These are phyloP conservation scores for Drepana arcuata DNA, from an alignment of 1,140 invertebrate genomes.

Conservation along the genomic window DNA sequence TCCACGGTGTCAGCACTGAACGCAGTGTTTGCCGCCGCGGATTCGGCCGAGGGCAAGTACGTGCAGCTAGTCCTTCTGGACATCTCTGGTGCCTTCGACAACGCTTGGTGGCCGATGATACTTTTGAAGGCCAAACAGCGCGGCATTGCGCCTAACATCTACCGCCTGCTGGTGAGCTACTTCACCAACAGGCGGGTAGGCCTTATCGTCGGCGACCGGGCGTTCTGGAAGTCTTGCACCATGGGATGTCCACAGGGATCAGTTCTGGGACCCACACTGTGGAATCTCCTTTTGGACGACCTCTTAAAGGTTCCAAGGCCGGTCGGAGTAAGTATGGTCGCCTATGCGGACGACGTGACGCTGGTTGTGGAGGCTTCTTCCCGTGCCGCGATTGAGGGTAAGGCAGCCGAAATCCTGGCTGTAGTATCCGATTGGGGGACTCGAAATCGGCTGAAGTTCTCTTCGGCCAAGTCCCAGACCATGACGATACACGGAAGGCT, in stretches of 20 bases:
- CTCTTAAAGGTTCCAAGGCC: constrained; percentile 26
- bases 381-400: no score
- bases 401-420: constrained; percentile 2
- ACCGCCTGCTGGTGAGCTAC: constrained; percentile 25
- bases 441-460: no score
- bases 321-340: no score
- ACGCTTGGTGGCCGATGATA: constrained; percentile 53
- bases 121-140: constrained; percentile 18
- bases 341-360: no score
- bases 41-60: constrained; percentile 17
- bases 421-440: constrained; percentile 23
- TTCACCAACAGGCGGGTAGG: constrained; percentile 20
- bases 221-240: constrained; percentile 7
- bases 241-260: constrained; percentile 57
- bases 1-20: constrained; percentile 48
- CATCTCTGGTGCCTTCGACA: constrained; percentile 63
- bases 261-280: constrained; percentile 38
- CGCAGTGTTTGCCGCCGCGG: constrained; percentile 7
- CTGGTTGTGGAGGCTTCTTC: no score
- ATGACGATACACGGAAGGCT: no score
- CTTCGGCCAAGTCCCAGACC: no score
- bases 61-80: constrained; percentile 41
- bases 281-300: constrained; percentile 46
- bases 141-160: constrained; percentile 7
- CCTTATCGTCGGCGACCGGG: background rate